Base-by-base conservation (phyloP, 2,888 invertebrate species). In the Acanthosepion pharaonis region DNA sequence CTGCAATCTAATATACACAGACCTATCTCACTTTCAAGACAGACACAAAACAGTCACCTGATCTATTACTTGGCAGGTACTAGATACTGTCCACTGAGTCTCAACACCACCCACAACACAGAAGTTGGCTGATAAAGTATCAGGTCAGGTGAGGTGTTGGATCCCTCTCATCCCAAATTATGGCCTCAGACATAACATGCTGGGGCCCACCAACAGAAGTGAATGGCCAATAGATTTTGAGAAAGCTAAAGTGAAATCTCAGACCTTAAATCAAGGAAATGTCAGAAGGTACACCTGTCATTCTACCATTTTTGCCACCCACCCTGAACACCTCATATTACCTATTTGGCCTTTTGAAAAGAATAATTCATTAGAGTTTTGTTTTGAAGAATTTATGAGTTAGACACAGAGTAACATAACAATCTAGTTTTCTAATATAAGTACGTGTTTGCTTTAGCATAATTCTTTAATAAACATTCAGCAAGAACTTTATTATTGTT, bases 31-130 rank as follows among this genome's bases (percentile, higher is more conserved):
- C n/a, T 78, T 78, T 78, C 78, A n/a, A 78, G 78, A 9, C n/a
- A 33, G 78, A 78, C 78, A 78, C 78, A 78, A 78, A 78, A 78
- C 9, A n/a, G 78, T 78, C n/a, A 78, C n/a, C 78, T 78, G n/a
- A 78, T 78, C 78, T 78, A 78, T 78, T 78, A 78, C n/a, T 78
- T 78, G 78, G 78, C 78, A 78, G 78, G 78, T 78, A 78, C n/a
- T 78, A n/a, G n/a, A 78, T 78, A 78, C n/a, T 78, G 78, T 78
- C 78, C n/a, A 78, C 78, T n/a, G 23, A 33, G n/a, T 78, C 78
- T 78, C 42, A 42, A 42, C 78, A n/a, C 78, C 78, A 78, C 78
- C n/a, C 78, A 15, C 78, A 33, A 11, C 78, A 78, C 78, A 78
- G n/a, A n/a, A 78, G n/a, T 59, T 59, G 59, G 59, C 59, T 59